Base-by-base conservation (phyloP, 1,140 invertebrate species). In the Drosophila sp. region DNA sequence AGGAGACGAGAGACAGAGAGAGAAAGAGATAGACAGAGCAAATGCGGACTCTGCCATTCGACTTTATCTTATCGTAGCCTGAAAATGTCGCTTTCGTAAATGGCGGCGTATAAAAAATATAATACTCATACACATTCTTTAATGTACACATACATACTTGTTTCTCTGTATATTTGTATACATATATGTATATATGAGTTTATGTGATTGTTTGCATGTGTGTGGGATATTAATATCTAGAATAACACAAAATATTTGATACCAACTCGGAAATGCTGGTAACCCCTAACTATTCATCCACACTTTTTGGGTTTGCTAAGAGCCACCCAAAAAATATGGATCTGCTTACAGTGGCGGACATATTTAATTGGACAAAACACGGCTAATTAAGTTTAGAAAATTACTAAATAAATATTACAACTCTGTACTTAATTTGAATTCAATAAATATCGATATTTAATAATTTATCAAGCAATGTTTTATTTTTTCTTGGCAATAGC, bases 1-100 rank as follows among this genome's bases (percentile, higher is more conserved):
- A 29, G 35, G 10, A 30, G 33, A 32, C 33, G 10, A 33, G 8
- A n/a, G 3, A 35, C 47, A n/a, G 32, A 57, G 63, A 77, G 58
- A 63, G 47, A 27, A 27, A 57, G 63, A 77, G 58, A 63, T 40
- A 27, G 40, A 60, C 65, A 61, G 57, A 56, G 44, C 47, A 41
- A 80, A 40, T 76, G 66, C 60, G 44, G 38, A 66, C 72, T 38
- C 60, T 69, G 80, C 67, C 68, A 77, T 72, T 47, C 66, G 56
- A 47, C 63, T 50, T 89, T 86, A 86, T 86, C 83, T 86, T 80
- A 86, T 86, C 83, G 66, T 38, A 2, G 17, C 41, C 38, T 58
- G 80, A 68, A 77, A 79, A 89, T 86, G 83, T 86, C 70, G 83
- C 80, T 84, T 86, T 86, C 76, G 61, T 86, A 86, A 86, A 89